Percentiles rank a stretch among this genome's conserved stretches.
These are phyloP conservation scores for Bibio marci DNA, from an alignment of 2,888 invertebrate species.

Conservation along the genomic window DNA sequence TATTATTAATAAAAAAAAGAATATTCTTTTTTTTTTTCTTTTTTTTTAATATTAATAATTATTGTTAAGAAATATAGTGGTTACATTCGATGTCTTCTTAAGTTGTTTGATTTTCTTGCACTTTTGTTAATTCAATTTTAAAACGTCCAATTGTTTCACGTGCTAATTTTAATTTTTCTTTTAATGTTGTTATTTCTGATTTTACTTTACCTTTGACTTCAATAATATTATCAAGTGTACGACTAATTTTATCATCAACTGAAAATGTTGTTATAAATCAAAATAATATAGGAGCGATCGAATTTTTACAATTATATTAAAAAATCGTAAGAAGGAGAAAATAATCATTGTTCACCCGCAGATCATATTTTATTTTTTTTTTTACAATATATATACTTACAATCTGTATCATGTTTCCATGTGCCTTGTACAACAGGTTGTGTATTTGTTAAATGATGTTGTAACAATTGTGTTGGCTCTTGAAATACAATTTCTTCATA, in stretches of 20 bases:
- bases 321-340: not conserved
- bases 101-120: slow-evolving; percentile 17
- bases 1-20: too few relatives aligned
- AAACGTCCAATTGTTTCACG: slow-evolving; percentile 72
- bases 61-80: too few relatives aligned
- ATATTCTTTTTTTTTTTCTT: too few relatives aligned
- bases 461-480: slow-evolving; percentile 80
- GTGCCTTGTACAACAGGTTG: slow-evolving; percentile 53
- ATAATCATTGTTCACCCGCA: not conserved
- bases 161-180: slow-evolving; percentile 67
- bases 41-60: too few relatives aligned
- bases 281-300: slow-evolving; percentile 8
- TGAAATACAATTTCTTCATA: slow-evolving; percentile 94
- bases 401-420: slow-evolving; percentile 78
- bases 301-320: not conserved
- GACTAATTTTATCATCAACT: slow-evolving; percentile 83
- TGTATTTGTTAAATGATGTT: slow-evolving; percentile 62
- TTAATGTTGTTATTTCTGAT: slow-evolving; percentile 64
- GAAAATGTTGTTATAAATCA: too few relatives aligned
- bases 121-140: slow-evolving; percentile 50
- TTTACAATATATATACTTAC: slow-evolving; percentile 34
- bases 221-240: slow-evolving; percentile 57
- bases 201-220: slow-evolving; percentile 67
- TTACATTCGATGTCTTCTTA: too few relatives aligned
- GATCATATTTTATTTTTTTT: not conserved